A percentile compares a stretch with the other conserved stretches of the same genome.
Evolutionary conservation across 2,797 vertebrate genomes (phyloP).

Genomic region (Myiotriccus ornatus): DNA sequence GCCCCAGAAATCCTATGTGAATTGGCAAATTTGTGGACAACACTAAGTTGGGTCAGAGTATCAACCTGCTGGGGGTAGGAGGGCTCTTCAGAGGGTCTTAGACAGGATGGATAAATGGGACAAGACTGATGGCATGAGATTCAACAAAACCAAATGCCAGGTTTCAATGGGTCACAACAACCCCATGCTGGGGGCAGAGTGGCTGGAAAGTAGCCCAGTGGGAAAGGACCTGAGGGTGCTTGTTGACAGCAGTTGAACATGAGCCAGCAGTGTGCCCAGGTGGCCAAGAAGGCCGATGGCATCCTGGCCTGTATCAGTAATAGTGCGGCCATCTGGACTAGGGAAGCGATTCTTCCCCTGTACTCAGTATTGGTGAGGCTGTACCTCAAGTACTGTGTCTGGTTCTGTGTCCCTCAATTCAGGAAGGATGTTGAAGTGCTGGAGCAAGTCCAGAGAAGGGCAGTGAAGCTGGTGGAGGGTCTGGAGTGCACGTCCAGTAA

Average conservation of each 20-base stretch:
- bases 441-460: background rate
- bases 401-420: background rate
- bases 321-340: background rate
- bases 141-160: background rate
- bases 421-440: background rate
- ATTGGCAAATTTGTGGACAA: background rate
- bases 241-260: background rate
- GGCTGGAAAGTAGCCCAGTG: background rate
- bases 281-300: background rate
- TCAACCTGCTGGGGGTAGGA: background rate
- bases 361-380: accelerated
- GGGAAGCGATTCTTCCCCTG: accelerated
- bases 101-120: background rate
- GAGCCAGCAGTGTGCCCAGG: background rate
- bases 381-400: accelerated
- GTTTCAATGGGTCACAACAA: background rate
- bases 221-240: background rate
- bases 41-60: no score
- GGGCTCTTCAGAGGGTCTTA: background rate
- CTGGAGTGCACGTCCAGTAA: accelerated
- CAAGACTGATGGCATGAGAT: background rate
- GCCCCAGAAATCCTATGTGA: background rate
- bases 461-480: background rate
- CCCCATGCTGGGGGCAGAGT: background rate
- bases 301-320: background rate